Conservation (phyloP, 2,888 invertebrate genomes). For the Deilephila elpenor region DNA sequence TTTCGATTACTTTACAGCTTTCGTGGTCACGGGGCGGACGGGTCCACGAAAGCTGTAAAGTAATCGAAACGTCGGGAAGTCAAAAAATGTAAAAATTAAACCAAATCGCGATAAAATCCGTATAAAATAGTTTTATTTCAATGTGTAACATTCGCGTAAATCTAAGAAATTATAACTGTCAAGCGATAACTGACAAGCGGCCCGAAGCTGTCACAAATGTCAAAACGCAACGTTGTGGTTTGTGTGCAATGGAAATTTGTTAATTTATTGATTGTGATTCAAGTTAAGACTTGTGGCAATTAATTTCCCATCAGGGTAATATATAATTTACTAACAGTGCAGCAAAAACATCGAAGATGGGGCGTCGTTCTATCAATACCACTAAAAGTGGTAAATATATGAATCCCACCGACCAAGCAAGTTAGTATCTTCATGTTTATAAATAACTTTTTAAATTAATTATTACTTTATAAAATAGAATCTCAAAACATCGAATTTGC, state of each 20-base stretch:
- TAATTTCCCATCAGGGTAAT: neutral
- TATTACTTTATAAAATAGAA: neutral
- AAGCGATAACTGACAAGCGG: too few relatives aligned
- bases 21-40: too few relatives aligned
- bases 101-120: too few relatives aligned
- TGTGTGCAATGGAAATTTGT: neutral
- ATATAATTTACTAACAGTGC: neutral
- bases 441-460: neutral
- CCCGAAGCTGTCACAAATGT: neutral
- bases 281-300: neutral
- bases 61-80: too few relatives aligned
- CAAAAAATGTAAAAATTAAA: too few relatives aligned
- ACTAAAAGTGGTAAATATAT: slow-evolving; percentile 99
- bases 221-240: neutral
- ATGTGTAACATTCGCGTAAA: too few relatives aligned
- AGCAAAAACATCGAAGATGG: slow-evolving; percentile 87
- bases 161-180: too few relatives aligned
- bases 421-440: slow-evolving; percentile 86
- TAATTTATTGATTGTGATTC: neutral
- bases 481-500: neutral
- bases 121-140: too few relatives aligned
- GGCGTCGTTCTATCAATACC: slow-evolving; percentile 98
- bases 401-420: slow-evolving; percentile 99
- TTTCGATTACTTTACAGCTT: too few relatives aligned
- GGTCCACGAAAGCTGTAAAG: too few relatives aligned